Conservation (phyloP, 1,140 invertebrate genomes). For the Laupala kohalensis region DNA sequence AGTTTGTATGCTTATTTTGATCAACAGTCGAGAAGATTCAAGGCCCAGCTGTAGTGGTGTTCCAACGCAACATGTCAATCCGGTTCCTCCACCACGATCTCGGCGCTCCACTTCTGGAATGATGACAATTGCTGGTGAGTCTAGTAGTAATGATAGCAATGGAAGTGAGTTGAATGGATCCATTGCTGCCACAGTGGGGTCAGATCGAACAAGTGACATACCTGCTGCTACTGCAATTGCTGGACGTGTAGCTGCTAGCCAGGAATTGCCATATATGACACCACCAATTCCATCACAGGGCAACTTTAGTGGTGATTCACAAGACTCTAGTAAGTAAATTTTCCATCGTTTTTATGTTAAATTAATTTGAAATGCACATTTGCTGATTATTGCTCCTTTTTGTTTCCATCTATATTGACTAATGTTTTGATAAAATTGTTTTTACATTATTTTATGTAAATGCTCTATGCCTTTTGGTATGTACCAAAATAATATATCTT, state of each 20-base stretch:
- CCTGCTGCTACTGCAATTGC: conserved; percentile 69
- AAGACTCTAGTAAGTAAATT: conserved; percentile 58
- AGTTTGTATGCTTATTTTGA: neutral
- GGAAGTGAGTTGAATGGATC: conserved; percentile 5
- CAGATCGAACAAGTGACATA: conserved; percentile 31
- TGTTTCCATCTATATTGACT: too few relatives aligned
- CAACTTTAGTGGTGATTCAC: conserved; percentile 73
- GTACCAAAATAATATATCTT: too few relatives aligned
- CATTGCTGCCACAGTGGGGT: neutral
- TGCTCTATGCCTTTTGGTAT: too few relatives aligned
- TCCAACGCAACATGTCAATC: conserved; percentile 20
- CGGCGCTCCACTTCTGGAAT: conserved; percentile 36
- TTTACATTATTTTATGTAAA: too few relatives aligned
- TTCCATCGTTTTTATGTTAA: too few relatives aligned
- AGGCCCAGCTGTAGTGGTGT: neutral
- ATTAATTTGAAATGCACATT: too few relatives aligned
- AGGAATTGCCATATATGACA: conserved; percentile 80
- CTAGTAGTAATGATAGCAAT: conserved; percentile 17
- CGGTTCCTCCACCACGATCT: conserved; percentile 32
- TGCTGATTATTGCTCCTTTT: too few relatives aligned
- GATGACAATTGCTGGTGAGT: conserved; percentile 21
- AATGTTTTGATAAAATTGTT: too few relatives aligned
- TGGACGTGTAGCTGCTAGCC: conserved; percentile 68
- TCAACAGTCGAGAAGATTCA: neutral
- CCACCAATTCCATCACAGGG: conserved; percentile 50